A percentile compares a stretch with the other conserved stretches of the same genome.
These are phyloP conservation scores for Romanogobio albipinnatus DNA, from an alignment of 2,113 vertebrate species.

Conservation along the genomic window DNA sequence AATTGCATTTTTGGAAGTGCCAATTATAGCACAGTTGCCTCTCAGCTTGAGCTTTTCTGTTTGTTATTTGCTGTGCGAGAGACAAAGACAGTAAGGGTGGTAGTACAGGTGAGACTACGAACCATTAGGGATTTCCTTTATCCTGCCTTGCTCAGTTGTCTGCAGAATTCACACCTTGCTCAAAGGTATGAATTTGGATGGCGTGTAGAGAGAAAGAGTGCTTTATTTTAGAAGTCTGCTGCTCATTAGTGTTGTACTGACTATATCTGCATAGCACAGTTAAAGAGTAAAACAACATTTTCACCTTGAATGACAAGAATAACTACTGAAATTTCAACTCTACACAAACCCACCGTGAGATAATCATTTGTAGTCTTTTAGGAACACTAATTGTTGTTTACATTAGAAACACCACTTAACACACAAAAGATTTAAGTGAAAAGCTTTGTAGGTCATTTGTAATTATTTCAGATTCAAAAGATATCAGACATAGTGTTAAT, in stretches of 20 bases:
- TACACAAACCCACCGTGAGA: not conserved
- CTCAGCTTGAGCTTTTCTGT: constrained; percentile 25
- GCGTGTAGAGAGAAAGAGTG: not conserved
- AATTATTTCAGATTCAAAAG: too few relatives aligned
- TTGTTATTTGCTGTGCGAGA: constrained; percentile 46
- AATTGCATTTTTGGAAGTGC: constrained; percentile 14
- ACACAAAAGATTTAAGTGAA: too few relatives aligned
- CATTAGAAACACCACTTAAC: too few relatives aligned
- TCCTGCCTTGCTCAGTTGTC: constrained; percentile 50
- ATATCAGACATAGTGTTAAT: too few relatives aligned
- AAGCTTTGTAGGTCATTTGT: too few relatives aligned
- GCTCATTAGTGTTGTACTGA: constrained; percentile 20
- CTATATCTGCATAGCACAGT: constrained; percentile 21
- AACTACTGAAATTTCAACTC: not conserved
- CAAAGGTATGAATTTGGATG: constrained; percentile 14
- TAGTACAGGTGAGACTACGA: constrained; percentile 21
- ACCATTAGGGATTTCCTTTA: constrained; percentile 64
- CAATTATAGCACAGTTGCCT: not conserved
- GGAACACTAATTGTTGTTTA: not conserved
- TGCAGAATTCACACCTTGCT: constrained; percentile 27
- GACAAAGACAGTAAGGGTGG: constrained; percentile 18
- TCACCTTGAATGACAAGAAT: not conserved
- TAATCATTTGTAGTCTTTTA: not conserved
- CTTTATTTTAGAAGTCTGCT: constrained; percentile 1
- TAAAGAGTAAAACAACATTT: not conserved